Base-by-base conservation (phyloP, 2,888 invertebrate species). In the Cryptocheilus praepositus region DNA sequence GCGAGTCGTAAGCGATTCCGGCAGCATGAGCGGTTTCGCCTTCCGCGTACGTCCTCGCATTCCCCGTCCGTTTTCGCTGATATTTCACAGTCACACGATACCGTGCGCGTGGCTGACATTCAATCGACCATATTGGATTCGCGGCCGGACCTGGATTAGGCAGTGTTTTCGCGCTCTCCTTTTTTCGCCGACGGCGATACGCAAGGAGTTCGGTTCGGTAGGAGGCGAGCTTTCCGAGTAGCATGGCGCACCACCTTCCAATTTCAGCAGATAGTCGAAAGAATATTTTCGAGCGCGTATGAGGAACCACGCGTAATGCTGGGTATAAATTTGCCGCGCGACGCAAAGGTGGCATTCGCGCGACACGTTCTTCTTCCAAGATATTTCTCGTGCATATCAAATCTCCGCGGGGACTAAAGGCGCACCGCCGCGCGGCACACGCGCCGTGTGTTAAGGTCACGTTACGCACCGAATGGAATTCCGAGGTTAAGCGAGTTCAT, bases 41-140 rank as follows among this genome's bases (percentile, higher is more conserved):
- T 77, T 77, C 69, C 73, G 61, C 61, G 49, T 62, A 46, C 59
- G 49, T 52, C 43, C 22, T 61, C 64, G 57, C 70, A 72, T 67
- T 59, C 62, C 58, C 45, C 46, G 44, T 59, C 7, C 54, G 58
- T 73, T 79, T 79, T 70, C 67, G 79, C 71, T 71, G 73, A 68
- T 60, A 68, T 63, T 67, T 56, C 61, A 58, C 36, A 68, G 76
- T 79, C 73, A 82, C 72, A 58, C 76, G 82, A 82, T 71, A 81
- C 77, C 63, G 53, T 64, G 76, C 83, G 81, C 81, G 83, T 77
- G 83, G 76, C 80, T 79, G 81, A 74, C 74, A 81, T 79, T 73
- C 73, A 76, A 80, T 78, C 76, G 70, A 64, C 67, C 70, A 67
- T 70, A 69, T 73, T 75, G 63, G 75, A 75, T 72, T 66, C 70